These are phyloP conservation scores for Rallus limicola DNA, from an alignment of 2,113 vertebrate species.

Conservation along the genomic window DNA sequence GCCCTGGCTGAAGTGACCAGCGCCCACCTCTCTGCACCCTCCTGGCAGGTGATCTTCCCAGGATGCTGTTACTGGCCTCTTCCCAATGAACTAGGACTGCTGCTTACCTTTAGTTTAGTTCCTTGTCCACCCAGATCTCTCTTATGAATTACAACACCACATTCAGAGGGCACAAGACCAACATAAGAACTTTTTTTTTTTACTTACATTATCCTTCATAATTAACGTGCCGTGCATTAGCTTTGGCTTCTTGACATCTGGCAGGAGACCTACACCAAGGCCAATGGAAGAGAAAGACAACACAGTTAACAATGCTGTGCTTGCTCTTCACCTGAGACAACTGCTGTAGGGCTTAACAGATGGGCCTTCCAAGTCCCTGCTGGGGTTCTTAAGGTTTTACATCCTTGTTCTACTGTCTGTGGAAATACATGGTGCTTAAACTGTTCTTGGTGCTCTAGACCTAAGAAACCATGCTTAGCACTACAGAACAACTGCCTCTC, in stretches of 20 bases:
- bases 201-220: conserved; percentile 94
- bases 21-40: no score
- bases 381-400: background rate
- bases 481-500: background rate
- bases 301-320: accelerated
- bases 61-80: background rate
- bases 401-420: background rate
- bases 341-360: accelerated
- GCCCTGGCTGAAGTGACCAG: no score
- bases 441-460: accelerated
- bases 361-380: background rate
- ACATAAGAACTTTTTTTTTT: no score
- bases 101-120: background rate
- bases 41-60: background rate
- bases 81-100: background rate
- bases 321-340: accelerated
- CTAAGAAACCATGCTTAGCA: accelerated
- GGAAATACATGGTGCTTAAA: accelerated
- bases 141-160: accelerated
- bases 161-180: background rate
- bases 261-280: conserved; percentile 77
- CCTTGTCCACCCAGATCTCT: background rate
- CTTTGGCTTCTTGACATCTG: conserved; percentile 88
- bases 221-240: conserved; percentile 92
- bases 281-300: background rate